Percentiles rank a stretch among this genome's conserved stretches.
phyloP scores from a whole-genome alignment of 2,113 vertebrate species.

The Calcarius ornatus region DNA sequence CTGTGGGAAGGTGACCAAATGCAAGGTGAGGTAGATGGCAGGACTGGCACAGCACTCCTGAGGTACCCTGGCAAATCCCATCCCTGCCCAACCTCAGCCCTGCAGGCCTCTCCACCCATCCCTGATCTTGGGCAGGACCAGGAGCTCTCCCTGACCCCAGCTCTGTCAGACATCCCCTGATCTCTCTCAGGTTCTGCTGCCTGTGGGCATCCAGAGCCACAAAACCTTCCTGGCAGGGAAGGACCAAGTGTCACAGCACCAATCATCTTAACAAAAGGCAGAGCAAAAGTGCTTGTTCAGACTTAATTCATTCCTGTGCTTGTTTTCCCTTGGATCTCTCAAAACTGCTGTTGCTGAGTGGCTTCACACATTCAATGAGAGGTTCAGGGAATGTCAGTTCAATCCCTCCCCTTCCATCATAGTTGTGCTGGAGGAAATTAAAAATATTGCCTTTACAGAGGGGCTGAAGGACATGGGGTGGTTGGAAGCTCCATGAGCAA shows the following conservation, averaged over 20 bases:
- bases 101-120: not conserved
- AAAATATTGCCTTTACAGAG: not conserved
- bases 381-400: not conserved
- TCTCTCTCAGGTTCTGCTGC: not conserved
- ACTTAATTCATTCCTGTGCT: not conserved
- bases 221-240: not conserved
- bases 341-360: not conserved
- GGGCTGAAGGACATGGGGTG: rapidly evolving
- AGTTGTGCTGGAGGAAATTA: not conserved
- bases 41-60: not conserved
- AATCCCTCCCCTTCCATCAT: not conserved
- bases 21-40: not conserved
- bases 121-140: not conserved
- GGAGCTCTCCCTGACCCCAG: not conserved
- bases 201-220: not conserved
- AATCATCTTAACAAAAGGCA: too few relatives aligned
- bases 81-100: not conserved
- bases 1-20: not conserved
- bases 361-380: not conserved
- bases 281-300: not conserved
- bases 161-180: not conserved
- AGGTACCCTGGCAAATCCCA: not conserved
- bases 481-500: not conserved
- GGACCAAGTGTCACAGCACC: not conserved
- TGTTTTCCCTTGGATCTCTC: not conserved